Evolutionary conservation across 37 sponge, comb jelly and placozoan genomes (phyloP), one percentile per base, ranked within the genome.

Genomic region (Spongilla lacustris): DNA sequence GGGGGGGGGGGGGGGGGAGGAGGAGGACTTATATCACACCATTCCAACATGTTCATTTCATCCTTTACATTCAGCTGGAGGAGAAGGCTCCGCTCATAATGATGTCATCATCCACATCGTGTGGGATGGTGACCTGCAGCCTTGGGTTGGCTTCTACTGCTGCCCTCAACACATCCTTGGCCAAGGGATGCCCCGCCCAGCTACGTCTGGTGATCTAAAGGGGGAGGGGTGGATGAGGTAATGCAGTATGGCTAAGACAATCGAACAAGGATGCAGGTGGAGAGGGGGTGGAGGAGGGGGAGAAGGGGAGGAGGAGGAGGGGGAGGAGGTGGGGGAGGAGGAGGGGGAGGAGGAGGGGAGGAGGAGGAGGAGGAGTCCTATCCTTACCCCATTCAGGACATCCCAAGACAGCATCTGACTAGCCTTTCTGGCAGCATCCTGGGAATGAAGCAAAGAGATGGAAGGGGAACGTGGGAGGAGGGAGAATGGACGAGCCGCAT

Each of bases 341-440:
- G 71, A 70, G 71, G 29, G 9, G 29, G 71, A 70, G 71, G 71
- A 29, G 29, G 71, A 8, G 71, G 29, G 9, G 29, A 10, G 9
- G 71, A 8, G 9, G 29, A 10, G 29, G 71, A 29, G 71, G 29
- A 29, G 29, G 71, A 70, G 71, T n/a, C n/a, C n/a, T n/a, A 38
- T 4, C 48, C 90, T 79, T 69, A 98, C 96, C 35, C 99, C 99
- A 91, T 98, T 96, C 70, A 91, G 68, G 0, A 98, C 99, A 78
- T 98, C 99, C 99, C 99, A 98, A 46, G 83, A 73, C 17, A 98
- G 88, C 95, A 98, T 97, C 48, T 84, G 79, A 36, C 83, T 82
- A 2, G 91, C 95, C 35, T 71, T 76, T 49, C 95, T 92, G 23
- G 84, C 94, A 41, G 97, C 95, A 69, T 98, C 96, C 96, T 95